Evolutionary conservation across 1,140 invertebrate species (phyloP).

Genomic region (Atta colombica): DNA sequence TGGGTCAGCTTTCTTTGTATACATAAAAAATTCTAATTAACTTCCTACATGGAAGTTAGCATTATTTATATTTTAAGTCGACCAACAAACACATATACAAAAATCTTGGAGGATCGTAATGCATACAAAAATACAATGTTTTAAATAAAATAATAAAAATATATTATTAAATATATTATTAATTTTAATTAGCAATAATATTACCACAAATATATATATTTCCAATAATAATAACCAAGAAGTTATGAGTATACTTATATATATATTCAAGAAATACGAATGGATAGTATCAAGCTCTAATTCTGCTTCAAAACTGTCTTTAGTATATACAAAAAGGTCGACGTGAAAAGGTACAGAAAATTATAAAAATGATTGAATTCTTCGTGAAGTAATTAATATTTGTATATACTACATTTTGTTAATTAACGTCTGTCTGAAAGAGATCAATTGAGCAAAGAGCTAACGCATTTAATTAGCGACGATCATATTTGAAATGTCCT

Average conservation of each 20-base stretch:
- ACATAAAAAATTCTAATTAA: slow-evolving; percentile 58
- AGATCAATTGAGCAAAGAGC: slow-evolving; percentile 22
- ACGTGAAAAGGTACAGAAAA: slow-evolving; percentile 6
- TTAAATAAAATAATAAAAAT: background rate
- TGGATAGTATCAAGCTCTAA: background rate
- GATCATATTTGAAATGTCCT: slow-evolving; percentile 6
- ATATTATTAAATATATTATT: no score
- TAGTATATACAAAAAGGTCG: background rate
- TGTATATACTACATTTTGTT: slow-evolving; percentile 19
- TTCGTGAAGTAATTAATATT: slow-evolving; percentile 29
- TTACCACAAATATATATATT: background rate
- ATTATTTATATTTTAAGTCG: slow-evolving; percentile 35
- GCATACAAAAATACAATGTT: background rate
- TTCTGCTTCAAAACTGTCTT: background rate
- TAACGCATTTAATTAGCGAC: slow-evolving; percentile 48
- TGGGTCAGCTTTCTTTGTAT: slow-evolving; percentile 9
- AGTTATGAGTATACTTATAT: background rate
- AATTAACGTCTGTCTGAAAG: slow-evolving; percentile 36
- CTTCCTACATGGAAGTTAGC: background rate
- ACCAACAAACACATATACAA: background rate
- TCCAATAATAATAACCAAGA: no score
- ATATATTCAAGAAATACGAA: background rate
- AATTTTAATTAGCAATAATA: background rate
- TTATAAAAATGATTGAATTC: slow-evolving; percentile 19
- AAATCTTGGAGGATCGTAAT: background rate